phyloP scores from a whole-genome alignment of 2,113 vertebrate species.

The Natator depressus region DNA sequence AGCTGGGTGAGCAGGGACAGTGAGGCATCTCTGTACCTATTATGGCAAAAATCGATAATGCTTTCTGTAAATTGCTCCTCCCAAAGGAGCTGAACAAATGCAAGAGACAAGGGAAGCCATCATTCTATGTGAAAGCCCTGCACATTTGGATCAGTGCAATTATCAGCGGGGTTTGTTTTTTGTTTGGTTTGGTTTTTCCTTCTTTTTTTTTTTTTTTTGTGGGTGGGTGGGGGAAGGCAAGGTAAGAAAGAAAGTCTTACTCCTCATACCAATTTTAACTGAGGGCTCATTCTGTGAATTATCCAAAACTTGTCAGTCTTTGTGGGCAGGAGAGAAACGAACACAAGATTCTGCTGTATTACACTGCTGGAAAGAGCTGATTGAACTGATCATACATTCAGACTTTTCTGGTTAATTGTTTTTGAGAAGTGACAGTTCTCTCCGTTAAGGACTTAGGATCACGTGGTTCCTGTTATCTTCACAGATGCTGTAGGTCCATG shows the following conservation, averaged over 20 bases:
- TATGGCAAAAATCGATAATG: slow-evolving; percentile 89
- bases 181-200: background rate
- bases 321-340: slow-evolving; percentile 3
- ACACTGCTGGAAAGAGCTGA: background rate
- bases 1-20: slow-evolving; percentile 80
- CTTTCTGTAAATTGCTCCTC: slow-evolving; percentile 90
- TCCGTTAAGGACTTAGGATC: background rate
- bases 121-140: slow-evolving; percentile 84
- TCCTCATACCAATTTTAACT: slow-evolving; percentile 68
- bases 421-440: slow-evolving; percentile 15
- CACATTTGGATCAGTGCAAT: slow-evolving; percentile 82
- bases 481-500: background rate
- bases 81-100: slow-evolving; percentile 87
- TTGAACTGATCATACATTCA: background rate
- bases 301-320: background rate
- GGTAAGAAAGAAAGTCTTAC: slow-evolving; percentile 10
- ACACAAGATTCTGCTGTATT: slow-evolving; percentile 13
- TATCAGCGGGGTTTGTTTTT: slow-evolving; percentile 75
- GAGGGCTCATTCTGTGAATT: slow-evolving; percentile 30
- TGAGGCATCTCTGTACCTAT: slow-evolving; percentile 87
- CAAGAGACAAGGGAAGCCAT: slow-evolving; percentile 84
- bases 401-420: background rate
- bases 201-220: background rate
- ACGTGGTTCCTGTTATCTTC: background rate
- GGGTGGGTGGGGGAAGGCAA: background rate